phyloP scores from a whole-genome alignment of 2,797 vertebrate genomes.

The Enteromius fasciolatus region DNA sequence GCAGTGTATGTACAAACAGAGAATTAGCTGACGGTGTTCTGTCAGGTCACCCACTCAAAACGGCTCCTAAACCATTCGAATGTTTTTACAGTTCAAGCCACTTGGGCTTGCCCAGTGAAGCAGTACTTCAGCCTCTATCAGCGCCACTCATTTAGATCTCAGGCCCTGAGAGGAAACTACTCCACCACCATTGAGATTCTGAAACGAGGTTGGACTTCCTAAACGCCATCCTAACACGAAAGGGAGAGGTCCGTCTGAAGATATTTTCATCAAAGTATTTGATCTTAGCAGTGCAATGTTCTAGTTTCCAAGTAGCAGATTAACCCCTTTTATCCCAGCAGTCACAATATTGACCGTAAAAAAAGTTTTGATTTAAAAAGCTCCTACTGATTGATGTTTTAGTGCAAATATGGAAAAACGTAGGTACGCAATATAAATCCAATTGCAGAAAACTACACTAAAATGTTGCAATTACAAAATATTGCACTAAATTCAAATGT shows the following conservation, averaged over 20 bases:
- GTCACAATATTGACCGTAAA: too few relatives aligned
- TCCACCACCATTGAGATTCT: slow-evolving; percentile 54
- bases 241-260: slow-evolving; percentile 1
- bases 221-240: slow-evolving; percentile 2
- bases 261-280: background rate
- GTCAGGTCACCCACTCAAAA: slow-evolving; percentile 73
- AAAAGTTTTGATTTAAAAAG: too few relatives aligned
- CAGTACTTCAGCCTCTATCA: slow-evolving; percentile 61
- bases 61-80: slow-evolving; percentile 43
- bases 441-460: too few relatives aligned
- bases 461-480: too few relatives aligned
- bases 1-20: slow-evolving; percentile 4
- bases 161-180: slow-evolving; percentile 58
- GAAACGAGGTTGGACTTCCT: slow-evolving; percentile 7
- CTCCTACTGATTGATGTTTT: too few relatives aligned
- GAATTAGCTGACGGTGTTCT: slow-evolving; percentile 72
- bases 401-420: too few relatives aligned
- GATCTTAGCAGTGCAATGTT: background rate
- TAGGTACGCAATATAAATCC: too few relatives aligned
- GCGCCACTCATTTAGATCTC: slow-evolving; percentile 55
- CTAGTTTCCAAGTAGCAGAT: background rate
- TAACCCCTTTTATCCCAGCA: too few relatives aligned
- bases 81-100: slow-evolving; percentile 62
- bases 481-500: too few relatives aligned
- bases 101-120: slow-evolving; percentile 52